Percentiles rank a stretch among this genome's conserved stretches.
Conservation (phyloP, 2,888 invertebrate genomes). For the Dolichomitus sp. region DNA sequence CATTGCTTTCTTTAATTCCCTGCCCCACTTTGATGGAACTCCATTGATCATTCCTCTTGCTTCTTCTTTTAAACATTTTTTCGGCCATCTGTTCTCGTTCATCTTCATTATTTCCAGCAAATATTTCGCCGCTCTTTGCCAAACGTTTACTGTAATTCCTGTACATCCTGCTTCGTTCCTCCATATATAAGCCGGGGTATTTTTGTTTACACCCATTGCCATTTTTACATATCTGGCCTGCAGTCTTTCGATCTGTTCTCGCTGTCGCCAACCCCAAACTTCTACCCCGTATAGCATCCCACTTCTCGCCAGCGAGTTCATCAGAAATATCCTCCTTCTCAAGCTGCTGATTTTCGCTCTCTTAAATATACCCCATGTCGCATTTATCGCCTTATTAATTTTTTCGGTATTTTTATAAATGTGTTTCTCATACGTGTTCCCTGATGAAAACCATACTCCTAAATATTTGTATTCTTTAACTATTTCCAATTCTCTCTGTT, state of each 20-base stretch:
- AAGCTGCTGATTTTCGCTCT: conserved; percentile 6
- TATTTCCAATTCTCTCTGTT: too few relatives aligned
- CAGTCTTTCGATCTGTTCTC: not conserved
- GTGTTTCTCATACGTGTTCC: too few relatives aligned
- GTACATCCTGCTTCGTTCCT: conserved; percentile 10
- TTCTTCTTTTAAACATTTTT: conserved; percentile 13
- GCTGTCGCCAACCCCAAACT: not conserved
- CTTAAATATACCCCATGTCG: not conserved
- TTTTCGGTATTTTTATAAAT: conserved; percentile 35
- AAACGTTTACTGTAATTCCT: not conserved
- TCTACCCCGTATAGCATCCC: conserved; percentile 37
- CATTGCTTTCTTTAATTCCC: conserved; percentile 5
- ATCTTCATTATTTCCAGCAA: conserved; percentile 19
- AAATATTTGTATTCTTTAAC: too few relatives aligned
- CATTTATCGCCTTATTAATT: conserved; percentile 22
- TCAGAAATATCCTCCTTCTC: conserved; percentile 20
- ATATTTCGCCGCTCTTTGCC: conserved; percentile 1
- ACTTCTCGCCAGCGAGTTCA: conserved; percentile 23
- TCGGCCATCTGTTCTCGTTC: conserved; percentile 35
- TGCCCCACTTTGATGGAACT: conserved; percentile 25
- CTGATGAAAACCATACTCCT: not conserved
- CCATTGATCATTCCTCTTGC: conserved; percentile 11
- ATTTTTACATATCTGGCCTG: conserved; percentile 20
- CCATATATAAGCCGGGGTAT: conserved; percentile 28
- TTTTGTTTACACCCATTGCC: not conserved